phyloP scores from a whole-genome alignment of 2,888 invertebrate genomes.

The Drosophila differens region DNA sequence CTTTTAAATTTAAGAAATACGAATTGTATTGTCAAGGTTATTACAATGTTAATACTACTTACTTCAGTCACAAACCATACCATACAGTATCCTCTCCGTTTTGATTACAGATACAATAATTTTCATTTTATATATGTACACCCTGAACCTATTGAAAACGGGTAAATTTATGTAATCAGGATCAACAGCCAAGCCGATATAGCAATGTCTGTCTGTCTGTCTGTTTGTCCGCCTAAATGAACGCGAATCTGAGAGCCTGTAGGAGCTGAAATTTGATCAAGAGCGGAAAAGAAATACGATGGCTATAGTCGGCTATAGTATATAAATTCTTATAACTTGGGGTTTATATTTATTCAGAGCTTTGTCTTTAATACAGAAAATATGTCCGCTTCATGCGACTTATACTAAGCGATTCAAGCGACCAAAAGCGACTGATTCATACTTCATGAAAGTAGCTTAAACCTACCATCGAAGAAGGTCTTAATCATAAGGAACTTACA shows the following conservation, averaged over 20 bases:
- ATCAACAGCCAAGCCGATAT: not conserved
- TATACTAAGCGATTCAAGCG: too few species aligned
- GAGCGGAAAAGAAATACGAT: too few species aligned
- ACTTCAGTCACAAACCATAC: not conserved
- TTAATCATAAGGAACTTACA: too few species aligned
- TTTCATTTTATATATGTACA: not conserved
- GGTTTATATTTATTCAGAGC: too few species aligned
- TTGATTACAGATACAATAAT: not conserved
- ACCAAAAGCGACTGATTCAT: too few species aligned
- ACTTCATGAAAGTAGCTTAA: too few species aligned
- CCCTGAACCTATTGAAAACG: not conserved
- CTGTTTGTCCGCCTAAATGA: not conserved
- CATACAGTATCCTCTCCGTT: not conserved
- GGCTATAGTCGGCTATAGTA: too few species aligned
- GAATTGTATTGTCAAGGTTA: conserved; percentile 2
- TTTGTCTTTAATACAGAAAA: too few species aligned
- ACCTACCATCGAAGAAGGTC: too few species aligned
- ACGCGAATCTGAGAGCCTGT: not conserved
- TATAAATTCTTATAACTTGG: too few species aligned
- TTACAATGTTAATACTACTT: conserved; percentile 1
- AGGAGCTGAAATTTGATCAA: not conserved
- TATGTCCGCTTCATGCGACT: too few species aligned
- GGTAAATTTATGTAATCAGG: not conserved
- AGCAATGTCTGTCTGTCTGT: not conserved
- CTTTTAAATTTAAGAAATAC: conserved; percentile 8